Base-by-base conservation (phyloP, 1,140 invertebrate species). In the Eriosoma lanigerum region DNA sequence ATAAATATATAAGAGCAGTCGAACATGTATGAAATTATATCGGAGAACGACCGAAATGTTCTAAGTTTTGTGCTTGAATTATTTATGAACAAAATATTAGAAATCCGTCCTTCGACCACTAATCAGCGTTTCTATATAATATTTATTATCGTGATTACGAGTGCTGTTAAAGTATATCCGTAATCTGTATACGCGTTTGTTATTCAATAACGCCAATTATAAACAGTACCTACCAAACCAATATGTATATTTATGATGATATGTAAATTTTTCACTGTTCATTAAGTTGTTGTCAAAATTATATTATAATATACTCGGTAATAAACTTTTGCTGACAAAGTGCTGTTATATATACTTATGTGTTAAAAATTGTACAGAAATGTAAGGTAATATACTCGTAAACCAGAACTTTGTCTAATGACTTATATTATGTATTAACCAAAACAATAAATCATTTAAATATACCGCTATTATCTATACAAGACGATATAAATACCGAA, bases 171-270 rank as follows among this genome's bases (percentile, higher is more conserved):
- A 38, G 32, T 66, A 4, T 38, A 38, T 38, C 62, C 8, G 32
- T 38, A 38, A 38, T 38, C 32, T 38, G 32, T 66, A 66, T 38
- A 38, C n/a, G 19, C 29, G 19, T 29, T 32, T 66, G 32, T 38
- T 66, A 38, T 66, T 66, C 32, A 66, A 66, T 66, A 66, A 44
- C 62, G 62, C 62, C 62, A 66, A 66, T 66, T 66, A 66, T 66
- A 44, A 66, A 66, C 62, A 38, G 19, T 13, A 66, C 32, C n/a
- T 13, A 29, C 26, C n/a, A n/a, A 60, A 26, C 32, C 24, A 56
- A 32, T 64, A 62, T 19, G 12, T 3, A 3, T 4, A 38, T 38
- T 19, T 66, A 44, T 66, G 29, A 19, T 3, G 60, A 64, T 66
- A 66, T 66, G 62, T 66, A 66, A 66, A 66, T 66, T 66, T 66